Evolutionary conservation across 2,888 invertebrate species (phyloP), one percentile per base, ranked within the genome.

Genomic region (Electrophaes corylata): DNA sequence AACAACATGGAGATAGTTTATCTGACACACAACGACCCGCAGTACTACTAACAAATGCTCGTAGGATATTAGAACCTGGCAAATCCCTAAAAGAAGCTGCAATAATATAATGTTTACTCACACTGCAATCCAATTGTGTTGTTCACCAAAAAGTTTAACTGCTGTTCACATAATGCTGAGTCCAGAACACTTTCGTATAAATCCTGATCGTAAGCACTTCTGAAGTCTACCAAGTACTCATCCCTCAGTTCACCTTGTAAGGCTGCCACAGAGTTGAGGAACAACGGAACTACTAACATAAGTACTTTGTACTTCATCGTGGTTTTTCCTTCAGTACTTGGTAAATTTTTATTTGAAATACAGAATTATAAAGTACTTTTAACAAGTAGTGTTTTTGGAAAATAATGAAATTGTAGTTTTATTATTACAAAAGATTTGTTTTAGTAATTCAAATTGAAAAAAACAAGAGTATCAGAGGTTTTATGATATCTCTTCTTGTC

Each of bases 121-220:
- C 83, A 83, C 12, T 19, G 50, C 2, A 69, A 53, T 11, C 64
- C 51, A 16, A 80, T 51, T 0, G 65, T 16, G 47, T 65, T 40
- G 14, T 60, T 71, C 2, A 29, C 16, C 29, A 81, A 60, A 58
- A 63, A 69, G 3, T 49, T 41, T 47, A 83, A 43, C 55, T 83
- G 83, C 1, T 56, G 41, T 6, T 69, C 39, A 65, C 84, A 84
- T 53, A 71, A 49, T 0, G 57, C 67, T 0, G 72, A 40, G 62
- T 84, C 69, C n/a, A 84, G 54, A 4, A 78, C 82, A 66, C 66
- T 71, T 19, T 78, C 65, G 45, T 83, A 81, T 20, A 84, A 60
- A 6, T 77, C 70, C 31, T 72, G 46, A 16, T 84, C 78, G 59
- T 78, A 83, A 0, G 70, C 78, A 70, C 69, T 75, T 33, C 66